These are phyloP conservation scores for Amitus sp. DNA, from an alignment of 2,888 invertebrate species.

Conservation along the genomic window DNA sequence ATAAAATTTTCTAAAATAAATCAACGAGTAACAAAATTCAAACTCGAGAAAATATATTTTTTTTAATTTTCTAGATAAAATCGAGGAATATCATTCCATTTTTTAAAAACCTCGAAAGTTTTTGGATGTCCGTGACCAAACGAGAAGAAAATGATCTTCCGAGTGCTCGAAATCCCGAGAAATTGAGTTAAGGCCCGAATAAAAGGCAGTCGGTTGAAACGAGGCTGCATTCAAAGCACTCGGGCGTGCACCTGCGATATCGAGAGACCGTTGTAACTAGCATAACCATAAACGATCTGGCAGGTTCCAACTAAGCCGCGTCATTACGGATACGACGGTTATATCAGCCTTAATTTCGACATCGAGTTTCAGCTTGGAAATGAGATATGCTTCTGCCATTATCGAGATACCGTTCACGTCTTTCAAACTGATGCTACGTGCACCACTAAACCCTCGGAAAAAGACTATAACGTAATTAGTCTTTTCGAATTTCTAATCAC, in stretches of 20 bases:
- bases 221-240: constrained; percentile 20
- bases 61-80: too few species aligned
- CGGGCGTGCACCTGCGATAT: constrained; percentile 33
- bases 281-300: constrained; percentile 38
- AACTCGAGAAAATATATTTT: too few species aligned
- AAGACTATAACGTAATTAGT: too few species aligned
- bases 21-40: too few species aligned
- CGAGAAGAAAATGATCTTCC: constrained; percentile 45
- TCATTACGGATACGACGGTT: constrained; percentile 37
- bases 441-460: neutral
- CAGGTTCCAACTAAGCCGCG: constrained; percentile 33
- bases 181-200: constrained; percentile 52
- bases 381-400: constrained; percentile 28
- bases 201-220: constrained; percentile 39
- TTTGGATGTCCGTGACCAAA: too few species aligned
- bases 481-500: too few species aligned
- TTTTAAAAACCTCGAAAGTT: too few species aligned
- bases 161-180: constrained; percentile 49
- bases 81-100: too few species aligned
- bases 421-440: neutral
- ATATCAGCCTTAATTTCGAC: constrained; percentile 37
- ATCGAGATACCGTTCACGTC: constrained; percentile 1
- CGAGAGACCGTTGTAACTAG: constrained; percentile 34
- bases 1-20: too few species aligned
- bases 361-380: constrained; percentile 32